Evolutionary conservation across 2,113 vertebrate species (phyloP), one percentile per base, ranked within the genome.

Genomic region (Elephas maximus): DNA sequence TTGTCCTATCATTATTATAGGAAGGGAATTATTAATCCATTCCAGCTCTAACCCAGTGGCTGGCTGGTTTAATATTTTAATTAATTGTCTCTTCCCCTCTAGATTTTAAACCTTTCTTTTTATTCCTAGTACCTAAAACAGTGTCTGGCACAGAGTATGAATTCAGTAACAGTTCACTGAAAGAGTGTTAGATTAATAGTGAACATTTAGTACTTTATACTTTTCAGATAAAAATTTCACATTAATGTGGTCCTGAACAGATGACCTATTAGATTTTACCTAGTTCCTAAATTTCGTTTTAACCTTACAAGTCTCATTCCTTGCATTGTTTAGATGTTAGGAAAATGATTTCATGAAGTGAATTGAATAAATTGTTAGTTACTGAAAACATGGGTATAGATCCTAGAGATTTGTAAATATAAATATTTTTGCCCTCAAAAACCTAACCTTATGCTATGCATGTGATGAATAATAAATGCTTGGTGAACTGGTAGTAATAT

Each of bases 341-440:
- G 71, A 95, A 88, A 91, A 18, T 85, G 37, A 80, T 96, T 97
- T 93, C 41, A 85, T 85, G 30, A 93, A 87, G 8, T 83, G 90
- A 14, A 88, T 90, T 57, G 51, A 93, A 63, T 78, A 92, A 65
- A 90, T 87, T 90, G 20, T 80, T 85, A 87, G 30, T 30, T 23
- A 44, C 94, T 95, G 62, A 95, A 78, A 98, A 92, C 33, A 97
- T 88, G 71, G 15, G 33, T 77, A 78, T 41, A 83, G 24, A 94
- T 85, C 67, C 20, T 84, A 94, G 67, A 89, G 37, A 90, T 86
- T 65, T 67, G 26, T 77, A 51, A 2, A 51, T 84, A 12, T 45
- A 48, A 23, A 1, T 53, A 71, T 92, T 82, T 93, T 96, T 73
- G 20, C 51, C 62, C 14, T 95, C 15, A 88, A 79, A 71, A 93